Conservation (phyloP, 1,140 invertebrate species). For the Drosophila sturtevanti region DNA sequence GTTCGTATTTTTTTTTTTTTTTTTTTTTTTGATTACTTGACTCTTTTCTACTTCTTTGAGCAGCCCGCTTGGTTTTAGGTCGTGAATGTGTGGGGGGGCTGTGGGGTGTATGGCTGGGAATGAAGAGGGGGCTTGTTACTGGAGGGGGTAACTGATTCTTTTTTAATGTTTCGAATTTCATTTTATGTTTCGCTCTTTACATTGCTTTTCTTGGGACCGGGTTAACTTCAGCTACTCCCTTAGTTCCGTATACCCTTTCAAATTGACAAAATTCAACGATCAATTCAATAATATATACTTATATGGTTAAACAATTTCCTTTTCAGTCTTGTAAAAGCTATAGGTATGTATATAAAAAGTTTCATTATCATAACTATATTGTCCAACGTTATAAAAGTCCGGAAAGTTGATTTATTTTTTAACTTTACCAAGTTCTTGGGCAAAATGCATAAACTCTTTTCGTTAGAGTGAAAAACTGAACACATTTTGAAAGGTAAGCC, state of each 20-base stretch:
- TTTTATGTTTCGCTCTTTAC: constrained; percentile 48
- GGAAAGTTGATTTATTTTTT: too few relatives aligned
- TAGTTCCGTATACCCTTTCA: background rate
- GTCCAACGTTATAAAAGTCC: too few relatives aligned
- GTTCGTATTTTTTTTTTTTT: constrained; percentile 25
- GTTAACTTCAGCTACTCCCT: background rate
- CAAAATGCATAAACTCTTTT: background rate
- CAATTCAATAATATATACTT: too few relatives aligned
- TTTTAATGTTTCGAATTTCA: constrained; percentile 52
- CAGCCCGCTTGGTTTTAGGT: background rate
- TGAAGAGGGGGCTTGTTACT: background rate
- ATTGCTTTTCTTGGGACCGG: constrained; percentile 39
- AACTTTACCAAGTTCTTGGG: background rate
- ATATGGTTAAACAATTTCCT: too few relatives aligned
- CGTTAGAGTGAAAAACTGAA: constrained; percentile 2
- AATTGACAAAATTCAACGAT: background rate
- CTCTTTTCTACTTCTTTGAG: constrained; percentile 30
- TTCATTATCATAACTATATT: too few relatives aligned
- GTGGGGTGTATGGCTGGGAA: too few relatives aligned
- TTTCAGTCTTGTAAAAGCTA: too few relatives aligned
- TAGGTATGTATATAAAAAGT: too few relatives aligned
- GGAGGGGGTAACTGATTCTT: constrained; percentile 9
- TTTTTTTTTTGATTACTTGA: constrained; percentile 39
- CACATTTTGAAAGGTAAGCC: constrained; percentile 48
- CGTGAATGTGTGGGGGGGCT: background rate